Evolutionary conservation across 1,140 invertebrate genomes (phyloP), one percentile per base, ranked within the genome.

Genomic region (Drosophila nebulosa): DNA sequence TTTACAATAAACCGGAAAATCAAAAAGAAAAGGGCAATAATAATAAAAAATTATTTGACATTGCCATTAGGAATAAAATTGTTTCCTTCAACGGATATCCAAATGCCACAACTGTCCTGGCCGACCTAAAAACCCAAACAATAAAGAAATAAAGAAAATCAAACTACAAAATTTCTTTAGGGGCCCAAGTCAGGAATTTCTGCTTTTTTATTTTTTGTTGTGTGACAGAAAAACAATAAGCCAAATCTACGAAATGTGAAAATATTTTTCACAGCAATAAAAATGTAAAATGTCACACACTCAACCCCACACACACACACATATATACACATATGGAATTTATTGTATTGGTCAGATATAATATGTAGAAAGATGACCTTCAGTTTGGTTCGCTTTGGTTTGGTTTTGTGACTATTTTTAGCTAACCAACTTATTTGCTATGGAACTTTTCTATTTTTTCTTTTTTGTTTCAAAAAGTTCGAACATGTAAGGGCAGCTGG

Each of bases 391-490:
- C 30, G 30, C 10, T 32, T 14, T 42, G 4, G 12, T 46, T 30
- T 64, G 30, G 30, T 12, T 53, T 24, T 72, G 22, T 67, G 35
- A 56, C 32, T 74, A 57, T 79, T 84, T 85, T 78, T 77, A 80
- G 80, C 53, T 68, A 85, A 85, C 65, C 61, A 65, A 52, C 73
- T 74, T 53, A 77, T 79, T 84, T 68, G n/a, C 60, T 50, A 66
- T 65, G 66, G 73, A 77, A 59, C 64, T 35, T 59, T 64, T 69
- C 21, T 14, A 7, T 27, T 50, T 69, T 55, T 64, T 24, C 39
- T 68, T 69, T 50, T 39, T 16, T 56, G 42, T 4, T 9, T 32
- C 51, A 36, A 65, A 76, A 85, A 86, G 69, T 85, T 85, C 58
- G 63, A 65, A 79, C 61, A 61, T 77, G 74, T 70, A 52, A 9